A percentile compares a stretch with the other conserved stretches of the same genome.
phyloP scores from a whole-genome alignment of 2,797 vertebrate species.

The Phataginus tetradactyla region DNA sequence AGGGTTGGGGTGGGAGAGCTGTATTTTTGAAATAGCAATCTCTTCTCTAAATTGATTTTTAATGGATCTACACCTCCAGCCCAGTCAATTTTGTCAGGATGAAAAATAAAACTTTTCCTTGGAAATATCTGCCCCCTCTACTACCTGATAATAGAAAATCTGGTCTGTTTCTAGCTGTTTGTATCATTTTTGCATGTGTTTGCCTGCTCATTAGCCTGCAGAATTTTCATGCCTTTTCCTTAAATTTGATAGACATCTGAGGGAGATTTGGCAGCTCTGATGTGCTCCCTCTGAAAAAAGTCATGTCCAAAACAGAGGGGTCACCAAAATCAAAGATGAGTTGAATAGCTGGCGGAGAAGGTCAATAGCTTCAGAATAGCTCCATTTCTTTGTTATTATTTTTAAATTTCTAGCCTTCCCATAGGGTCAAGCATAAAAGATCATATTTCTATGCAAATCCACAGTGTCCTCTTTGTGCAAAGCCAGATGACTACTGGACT shows the following conservation, averaged over 20 bases:
- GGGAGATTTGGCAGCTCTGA: neutral
- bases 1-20: neutral
- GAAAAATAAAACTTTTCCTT: slow-evolving; percentile 46
- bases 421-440: neutral
- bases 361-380: neutral
- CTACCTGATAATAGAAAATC: neutral
- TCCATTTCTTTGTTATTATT: neutral
- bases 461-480: neutral
- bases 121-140: neutral
- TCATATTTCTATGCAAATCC: neutral
- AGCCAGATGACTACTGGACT: neutral
- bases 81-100: neutral
- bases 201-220: neutral
- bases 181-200: neutral
- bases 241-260: neutral
- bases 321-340: neutral
- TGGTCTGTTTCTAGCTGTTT: neutral
- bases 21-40: slow-evolving; percentile 42
- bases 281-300: neutral
- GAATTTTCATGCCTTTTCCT: neutral
- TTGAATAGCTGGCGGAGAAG: neutral
- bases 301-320: neutral
- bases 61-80: neutral
- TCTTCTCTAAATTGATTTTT: slow-evolving; percentile 47
- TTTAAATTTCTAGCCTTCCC: neutral